Conservation (phyloP, 2,888 invertebrate species). For the Nyleta sp. region DNA sequence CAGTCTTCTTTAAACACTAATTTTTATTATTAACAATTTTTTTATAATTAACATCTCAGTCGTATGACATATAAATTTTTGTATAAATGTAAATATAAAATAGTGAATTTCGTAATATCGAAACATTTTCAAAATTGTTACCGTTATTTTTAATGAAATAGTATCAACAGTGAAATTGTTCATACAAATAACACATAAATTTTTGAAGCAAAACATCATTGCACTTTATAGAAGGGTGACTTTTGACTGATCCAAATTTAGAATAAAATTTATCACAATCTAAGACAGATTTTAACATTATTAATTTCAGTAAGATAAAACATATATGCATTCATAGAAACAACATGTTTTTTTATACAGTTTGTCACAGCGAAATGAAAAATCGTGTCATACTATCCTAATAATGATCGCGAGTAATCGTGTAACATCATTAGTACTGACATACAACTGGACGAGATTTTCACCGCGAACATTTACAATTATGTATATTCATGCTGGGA, state of each 20-base stretch:
- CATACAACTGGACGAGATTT: slow-evolving; percentile 26
- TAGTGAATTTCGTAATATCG: too few species aligned
- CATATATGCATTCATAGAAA: not conserved
- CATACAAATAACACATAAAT: slow-evolving; percentile 11
- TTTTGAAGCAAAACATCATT: slow-evolving; percentile 25
- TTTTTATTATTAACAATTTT: slow-evolving; percentile 1
- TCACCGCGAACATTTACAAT: slow-evolving; percentile 18
- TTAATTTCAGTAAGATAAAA: too few species aligned
- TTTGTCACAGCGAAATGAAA: slow-evolving; percentile 6
- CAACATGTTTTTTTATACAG: not conserved
- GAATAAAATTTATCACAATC: not conserved
- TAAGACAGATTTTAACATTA: not conserved
- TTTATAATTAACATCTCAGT: too few species aligned
- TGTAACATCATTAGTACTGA: slow-evolving; percentile 19
- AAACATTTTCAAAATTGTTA: too few species aligned
- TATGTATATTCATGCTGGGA: slow-evolving; percentile 34
- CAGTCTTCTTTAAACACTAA: slow-evolving; percentile 12
- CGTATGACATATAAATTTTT: too few species aligned
- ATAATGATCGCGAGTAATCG: slow-evolving; percentile 15
- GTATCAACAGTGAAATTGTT: not conserved
- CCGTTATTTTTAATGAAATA: too few species aligned
- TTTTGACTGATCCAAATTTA: too few species aligned
- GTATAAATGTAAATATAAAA: not conserved
- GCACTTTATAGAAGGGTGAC: not conserved
- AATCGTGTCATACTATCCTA: slow-evolving; percentile 2